These are phyloP conservation scores for Varanus komodoensis DNA, from an alignment of 2,113 vertebrate genomes.

Conservation along the genomic window DNA sequence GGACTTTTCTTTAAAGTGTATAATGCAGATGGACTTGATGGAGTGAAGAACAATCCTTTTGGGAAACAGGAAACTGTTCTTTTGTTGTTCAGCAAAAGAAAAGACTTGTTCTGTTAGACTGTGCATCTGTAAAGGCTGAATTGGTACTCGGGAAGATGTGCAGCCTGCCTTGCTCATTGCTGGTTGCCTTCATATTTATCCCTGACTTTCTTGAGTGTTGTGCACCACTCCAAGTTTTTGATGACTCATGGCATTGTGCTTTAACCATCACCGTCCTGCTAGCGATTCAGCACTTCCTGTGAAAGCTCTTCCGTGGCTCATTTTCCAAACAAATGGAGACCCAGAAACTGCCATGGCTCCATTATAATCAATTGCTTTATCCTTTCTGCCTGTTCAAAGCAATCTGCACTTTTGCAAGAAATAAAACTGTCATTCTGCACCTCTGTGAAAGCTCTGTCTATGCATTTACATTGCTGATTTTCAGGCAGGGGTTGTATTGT, in stretches of 20 bases:
- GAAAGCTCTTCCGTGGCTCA: not conserved
- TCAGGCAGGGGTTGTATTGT: accelerated
- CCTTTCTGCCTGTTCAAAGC: not conserved
- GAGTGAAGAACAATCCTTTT: not conserved
- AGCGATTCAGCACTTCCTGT: constrained; percentile 5
- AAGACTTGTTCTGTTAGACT: not conserved
- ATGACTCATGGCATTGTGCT: not conserved
- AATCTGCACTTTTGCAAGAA: constrained; percentile 13
- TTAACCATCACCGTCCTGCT: not conserved
- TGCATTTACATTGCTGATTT: not conserved
- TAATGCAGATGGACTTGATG: not conserved
- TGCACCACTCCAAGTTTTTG: constrained; percentile 35
- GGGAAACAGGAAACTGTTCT: not conserved
- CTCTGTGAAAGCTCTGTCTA: not conserved
- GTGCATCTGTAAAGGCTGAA: not conserved
- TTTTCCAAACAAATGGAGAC: not conserved
- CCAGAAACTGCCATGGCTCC: constrained; percentile 11
- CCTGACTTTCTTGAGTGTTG: constrained; percentile 19
- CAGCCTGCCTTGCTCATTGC: not conserved
- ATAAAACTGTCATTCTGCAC: not conserved
- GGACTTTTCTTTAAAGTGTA: not conserved
- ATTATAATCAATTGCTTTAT: constrained; percentile 4
- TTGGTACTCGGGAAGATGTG: not conserved
- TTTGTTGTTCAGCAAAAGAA: not conserved
- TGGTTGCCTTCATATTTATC: not conserved